Percentiles rank a stretch among this genome's conserved stretches.
phyloP scores from a whole-genome alignment of 2,113 vertebrate genomes.

The Eurypyga helias region DNA sequence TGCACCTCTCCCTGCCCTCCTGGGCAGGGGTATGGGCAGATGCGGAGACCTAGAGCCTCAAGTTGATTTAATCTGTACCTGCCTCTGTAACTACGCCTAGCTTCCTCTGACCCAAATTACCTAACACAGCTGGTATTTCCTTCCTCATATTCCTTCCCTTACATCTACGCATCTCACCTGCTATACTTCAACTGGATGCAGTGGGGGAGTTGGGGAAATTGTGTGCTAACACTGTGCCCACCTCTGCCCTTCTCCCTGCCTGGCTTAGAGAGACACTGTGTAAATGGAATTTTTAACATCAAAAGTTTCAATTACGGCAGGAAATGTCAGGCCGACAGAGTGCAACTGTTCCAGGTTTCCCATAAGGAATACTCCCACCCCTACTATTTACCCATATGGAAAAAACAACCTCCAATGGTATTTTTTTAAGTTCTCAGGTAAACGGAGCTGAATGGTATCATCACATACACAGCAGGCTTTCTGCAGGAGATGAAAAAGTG shows the following conservation, averaged over 20 bases:
- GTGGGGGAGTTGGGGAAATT: neutral
- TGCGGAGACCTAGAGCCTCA: neutral
- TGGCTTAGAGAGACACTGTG: slow-evolving; percentile 30
- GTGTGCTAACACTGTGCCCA: neutral
- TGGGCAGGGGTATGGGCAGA: neutral
- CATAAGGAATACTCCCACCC: slow-evolving; percentile 52
- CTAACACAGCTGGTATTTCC: slow-evolving; percentile 64
- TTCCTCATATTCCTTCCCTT: slow-evolving; percentile 64
- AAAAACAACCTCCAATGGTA: neutral
- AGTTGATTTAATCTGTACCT: slow-evolving; percentile 48
- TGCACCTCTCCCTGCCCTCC: neutral
- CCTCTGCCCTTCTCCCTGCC: slow-evolving; percentile 5
- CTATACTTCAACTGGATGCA: slow-evolving; percentile 33
- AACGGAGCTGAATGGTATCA: slow-evolving; percentile 57
- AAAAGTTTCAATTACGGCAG: slow-evolving; percentile 61
- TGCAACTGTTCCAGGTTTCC: slow-evolving; percentile 54
- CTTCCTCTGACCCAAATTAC: slow-evolving; percentile 69
- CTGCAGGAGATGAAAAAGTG: slow-evolving; percentile 42
- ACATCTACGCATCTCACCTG: slow-evolving; percentile 49
- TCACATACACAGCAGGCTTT: slow-evolving; percentile 34
- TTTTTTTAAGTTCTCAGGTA: slow-evolving; percentile 64
- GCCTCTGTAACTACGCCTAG: slow-evolving; percentile 17
- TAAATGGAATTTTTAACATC: slow-evolving; percentile 57
- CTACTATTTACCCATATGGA: slow-evolving; percentile 59
- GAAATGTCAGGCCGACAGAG: slow-evolving; percentile 67